phyloP scores from a whole-genome alignment of 2,113 vertebrate genomes.

The Pluvianellus socialis region DNA sequence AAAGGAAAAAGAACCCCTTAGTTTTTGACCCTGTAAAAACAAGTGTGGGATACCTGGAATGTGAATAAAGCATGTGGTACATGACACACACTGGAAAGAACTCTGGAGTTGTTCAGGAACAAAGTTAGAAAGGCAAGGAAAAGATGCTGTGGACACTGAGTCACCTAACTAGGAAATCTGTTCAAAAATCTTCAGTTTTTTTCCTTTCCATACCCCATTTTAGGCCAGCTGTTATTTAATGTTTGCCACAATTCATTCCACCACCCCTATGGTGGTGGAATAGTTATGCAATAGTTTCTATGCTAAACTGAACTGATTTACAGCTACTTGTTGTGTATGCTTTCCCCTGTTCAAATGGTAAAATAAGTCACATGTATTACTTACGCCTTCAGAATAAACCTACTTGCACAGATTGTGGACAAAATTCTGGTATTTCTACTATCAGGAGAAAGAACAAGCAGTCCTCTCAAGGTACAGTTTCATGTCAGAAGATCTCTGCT shows the following conservation, averaged over 20 bases:
- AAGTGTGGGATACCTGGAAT: constrained; percentile 46
- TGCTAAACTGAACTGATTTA: neutral
- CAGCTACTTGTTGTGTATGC: neutral
- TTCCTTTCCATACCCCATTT: neutral
- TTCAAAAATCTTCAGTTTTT: neutral
- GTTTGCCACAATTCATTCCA: neutral
- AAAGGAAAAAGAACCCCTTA: neutral
- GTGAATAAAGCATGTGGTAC: neutral
- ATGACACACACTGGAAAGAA: constrained; percentile 25
- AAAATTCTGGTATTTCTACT: neutral
- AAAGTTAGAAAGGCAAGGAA: neutral
- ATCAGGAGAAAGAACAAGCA: neutral
- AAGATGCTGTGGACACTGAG: neutral
- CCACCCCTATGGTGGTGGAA: neutral
- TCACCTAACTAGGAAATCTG: constrained; percentile 3
- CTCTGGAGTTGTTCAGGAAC: neutral
- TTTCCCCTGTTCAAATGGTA: neutral
- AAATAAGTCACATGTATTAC: neutral
- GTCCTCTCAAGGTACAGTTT: neutral
- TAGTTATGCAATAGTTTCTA: neutral
- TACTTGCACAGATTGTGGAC: neutral
- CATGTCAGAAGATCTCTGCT: neutral
- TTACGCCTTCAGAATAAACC: neutral
- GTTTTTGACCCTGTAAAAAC: neutral
- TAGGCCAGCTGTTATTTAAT: neutral